Evolutionary conservation across 2,888 invertebrate species (phyloP), one percentile per base, ranked within the genome.

Genomic region (Stegophylla sp.): DNA sequence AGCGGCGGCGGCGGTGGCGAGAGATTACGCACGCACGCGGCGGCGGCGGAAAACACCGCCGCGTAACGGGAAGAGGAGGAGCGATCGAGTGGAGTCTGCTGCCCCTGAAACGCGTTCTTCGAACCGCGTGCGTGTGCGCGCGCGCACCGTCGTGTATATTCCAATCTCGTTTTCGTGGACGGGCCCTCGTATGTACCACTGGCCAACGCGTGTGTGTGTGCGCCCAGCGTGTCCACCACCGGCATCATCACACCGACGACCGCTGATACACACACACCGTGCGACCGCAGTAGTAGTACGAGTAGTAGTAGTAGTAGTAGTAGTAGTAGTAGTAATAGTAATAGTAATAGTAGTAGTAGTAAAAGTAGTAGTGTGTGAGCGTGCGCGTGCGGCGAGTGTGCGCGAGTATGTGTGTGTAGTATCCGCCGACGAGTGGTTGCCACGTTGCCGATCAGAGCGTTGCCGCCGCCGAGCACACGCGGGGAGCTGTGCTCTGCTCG

Each of bases 101-200:
- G 77, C 77, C 77, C 77, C 77, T 77, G 67, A 77, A 77, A 66
- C 67, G 28, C 77, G 66, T 77, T 67, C 67, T 45, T 26, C 43
- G 77, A 67, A 66, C 75, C 63, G 41, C 45, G 59, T 48, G 45
- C 51, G 61, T n/a, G 45, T 5, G 53, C 41, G 63, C 34, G 28
- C 20, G 77, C 28, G 53, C 23, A n/a, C n/a, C n/a, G n/a, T 23
- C 41, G 26, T 51, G 61, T 28, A 12, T 66, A 59, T 67, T 45
- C 45, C 69, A 77, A 77, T 67, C 77, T 67, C 67, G 77, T 77
- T 77, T 77, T 76, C 67, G 69, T 77, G 69, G 67, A 67, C 67
- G 67, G 45, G 67, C 56, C n/a, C 53, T 53, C 26, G 41, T 10
- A 12, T 51, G 48, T n/a, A n/a, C n/a, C 56, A 26, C 3, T 43